Evolutionary conservation across 92 coral and sea anemone species (phyloP).

Genomic region (Umimayanthus chanpuru): DNA sequence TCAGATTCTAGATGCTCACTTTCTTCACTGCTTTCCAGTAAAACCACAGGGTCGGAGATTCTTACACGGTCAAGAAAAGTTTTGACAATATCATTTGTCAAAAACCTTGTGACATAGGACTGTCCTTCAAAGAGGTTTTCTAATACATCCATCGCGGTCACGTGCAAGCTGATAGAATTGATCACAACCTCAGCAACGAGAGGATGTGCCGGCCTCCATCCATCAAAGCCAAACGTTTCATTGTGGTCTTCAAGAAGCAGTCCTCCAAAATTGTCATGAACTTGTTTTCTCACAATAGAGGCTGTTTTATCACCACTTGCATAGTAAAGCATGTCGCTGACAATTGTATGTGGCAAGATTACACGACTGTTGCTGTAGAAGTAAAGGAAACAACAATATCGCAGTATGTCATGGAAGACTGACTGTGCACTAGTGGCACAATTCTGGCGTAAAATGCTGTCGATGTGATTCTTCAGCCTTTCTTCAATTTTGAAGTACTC

Average conservation of each 20-base stretch:
- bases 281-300: not conserved
- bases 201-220: constrained; percentile 75
- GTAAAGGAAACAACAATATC: constrained; percentile 39
- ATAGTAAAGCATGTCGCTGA: constrained; percentile 41
- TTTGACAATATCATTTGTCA: constrained; percentile 54
- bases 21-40: constrained; percentile 31
- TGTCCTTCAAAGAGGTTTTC: constrained; percentile 33
- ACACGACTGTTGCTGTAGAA: constrained; percentile 42
- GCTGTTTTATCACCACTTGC: constrained; percentile 5
- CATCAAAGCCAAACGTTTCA: constrained; percentile 56
- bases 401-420: constrained; percentile 23
- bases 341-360: constrained; percentile 43
- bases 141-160: constrained; percentile 35
- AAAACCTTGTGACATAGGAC: constrained; percentile 50
- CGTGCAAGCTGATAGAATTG: constrained; percentile 26
- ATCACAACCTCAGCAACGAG: constrained; percentile 68
- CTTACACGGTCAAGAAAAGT: constrained; percentile 54
- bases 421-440: not conserved
- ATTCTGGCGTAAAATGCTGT: constrained; percentile 27
- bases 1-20: constrained; percentile 23
- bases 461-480: constrained; percentile 40
- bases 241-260: constrained; percentile 62
- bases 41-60: constrained; percentile 52
- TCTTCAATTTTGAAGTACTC: constrained; percentile 40
- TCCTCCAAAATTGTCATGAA: constrained; percentile 67